phyloP scores from a whole-genome alignment of 1,140 invertebrate species.

The Drosophila punjabiensis region DNA sequence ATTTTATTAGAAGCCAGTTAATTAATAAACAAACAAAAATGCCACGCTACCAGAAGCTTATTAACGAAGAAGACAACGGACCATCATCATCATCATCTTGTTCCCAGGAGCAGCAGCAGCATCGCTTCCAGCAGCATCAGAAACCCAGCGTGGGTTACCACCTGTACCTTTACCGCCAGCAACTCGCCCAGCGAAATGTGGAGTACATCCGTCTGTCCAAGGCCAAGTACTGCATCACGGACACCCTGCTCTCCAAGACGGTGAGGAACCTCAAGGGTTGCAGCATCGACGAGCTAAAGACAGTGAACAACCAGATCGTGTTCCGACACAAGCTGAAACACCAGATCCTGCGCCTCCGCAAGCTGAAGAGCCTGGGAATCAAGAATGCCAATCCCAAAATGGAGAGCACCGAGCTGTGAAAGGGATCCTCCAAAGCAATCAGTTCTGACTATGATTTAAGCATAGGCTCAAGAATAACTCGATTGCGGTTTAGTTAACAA shows the following conservation, averaged over 20 bases:
- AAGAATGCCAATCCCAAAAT: conserved; percentile 71
- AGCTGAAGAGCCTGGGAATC: conserved; percentile 63
- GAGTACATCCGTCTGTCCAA: conserved; percentile 71
- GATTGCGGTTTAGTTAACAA: not conserved
- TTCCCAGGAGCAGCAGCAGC: conserved; percentile 17
- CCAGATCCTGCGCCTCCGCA: conserved; percentile 65
- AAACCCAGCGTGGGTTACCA: conserved; percentile 65
- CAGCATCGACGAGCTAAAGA: conserved; percentile 67
- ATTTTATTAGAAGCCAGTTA: not conserved
- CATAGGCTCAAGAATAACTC: conserved; percentile 3
- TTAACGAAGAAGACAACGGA: conserved; percentile 42
- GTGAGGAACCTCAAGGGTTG: conserved; percentile 67
- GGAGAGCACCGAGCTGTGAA: conserved; percentile 68
- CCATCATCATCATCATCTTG: not conserved
- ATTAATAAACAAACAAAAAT: conserved; percentile 18
- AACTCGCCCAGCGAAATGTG: conserved; percentile 64
- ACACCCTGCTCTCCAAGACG: conserved; percentile 66
- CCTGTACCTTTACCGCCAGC: conserved; percentile 69
- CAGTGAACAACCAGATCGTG: conserved; percentile 70
- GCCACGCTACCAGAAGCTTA: conserved; percentile 57
- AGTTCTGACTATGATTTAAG: conserved; percentile 20
- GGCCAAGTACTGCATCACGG: conserved; percentile 76
- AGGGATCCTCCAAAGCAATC: not conserved
- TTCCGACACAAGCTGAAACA: conserved; percentile 71
- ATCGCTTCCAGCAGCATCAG: conserved; percentile 22